Evolutionary conservation across 1,140 invertebrate genomes (phyloP), one percentile per base, ranked within the genome.

Genomic region (Cataglyphis hispanica): DNA sequence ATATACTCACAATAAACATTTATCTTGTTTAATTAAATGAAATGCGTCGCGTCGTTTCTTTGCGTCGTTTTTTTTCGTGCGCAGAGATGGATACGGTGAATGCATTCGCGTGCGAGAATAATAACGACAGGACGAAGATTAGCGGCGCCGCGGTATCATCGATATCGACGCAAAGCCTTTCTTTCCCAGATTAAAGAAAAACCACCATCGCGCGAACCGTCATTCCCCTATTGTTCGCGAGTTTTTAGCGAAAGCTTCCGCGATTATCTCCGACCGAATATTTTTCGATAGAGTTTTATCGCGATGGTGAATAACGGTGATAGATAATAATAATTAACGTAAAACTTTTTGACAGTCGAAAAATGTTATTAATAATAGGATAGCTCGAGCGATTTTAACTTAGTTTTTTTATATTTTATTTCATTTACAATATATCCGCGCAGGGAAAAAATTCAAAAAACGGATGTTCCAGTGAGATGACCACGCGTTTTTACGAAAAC

Each of bases 1-100:
- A 75, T 88, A 74, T 50, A 16, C 53, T 25, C 40, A 76, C 2
- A 70, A 25, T 40, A 60, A 89, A 89, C 83, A 40, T 89, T 89
- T 89, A 50, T 31, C 61, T 74, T 85, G 64, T 2, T 77, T 86
- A 89, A 89, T 89, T 86, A 89, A 86, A 89, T 86, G 74, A 89
- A 81, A 58, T 56, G 37, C 34, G 37, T 81, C 43, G 10, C 27
- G 27, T 25, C 6, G n/a, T 64, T 85, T 22, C n/a, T 70, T 77
- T 34, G 31, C 11, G 27, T n/a, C n/a, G 19, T 8, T 27, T 74
- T 60, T 74, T n/a, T 25, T 1, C 10, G n/a, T 5, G n/a, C 22
- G 19, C n/a, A 22, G 25, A 46, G 43, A n/a, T 46, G 76, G 43
- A 67, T 43, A 43, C 40, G 40, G 40, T 43, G 40, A 43, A 43